Base-by-base conservation (phyloP, 2,888 invertebrate genomes). In the Notodonta ziczac region DNA sequence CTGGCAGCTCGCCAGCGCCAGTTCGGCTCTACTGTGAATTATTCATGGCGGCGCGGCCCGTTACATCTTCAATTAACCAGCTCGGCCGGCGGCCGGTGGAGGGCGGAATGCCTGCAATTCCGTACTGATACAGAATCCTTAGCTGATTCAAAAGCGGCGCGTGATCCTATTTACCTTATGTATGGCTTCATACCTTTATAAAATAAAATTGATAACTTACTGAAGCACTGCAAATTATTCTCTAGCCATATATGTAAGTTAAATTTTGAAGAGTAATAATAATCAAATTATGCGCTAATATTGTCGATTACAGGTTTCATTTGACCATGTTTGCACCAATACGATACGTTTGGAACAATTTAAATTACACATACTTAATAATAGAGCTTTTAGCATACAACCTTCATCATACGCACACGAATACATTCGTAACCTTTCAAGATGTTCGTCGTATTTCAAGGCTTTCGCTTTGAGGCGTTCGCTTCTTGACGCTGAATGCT, bases 11-110 rank as follows among this genome's bases (percentile, higher is more conserved):
- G 74, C 75, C 80, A 75, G 70, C 35, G 35, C 35, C 62, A 8
- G 68, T 51, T 59, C 61, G 67, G 59, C 57, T 61, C 64, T 65
- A 53, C 61, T 57, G 67, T 78, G 78, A 78, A 80, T 80, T 78
- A 80, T 80, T 80, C 80, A 80, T 77, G 73, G 65, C 72, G 57
- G 63, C 65, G 67, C 70, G 70, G 70, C 77, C 75, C 73, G 78
- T 80, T 76, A 78, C 78, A 74, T 78, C 77, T 78, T 73, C 80
- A 78, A 78, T 78, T 78, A 80, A 77, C 76, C 74, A 74, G 72
- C 67, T 62, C 66, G 65, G 66, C 65, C 66, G 55, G 61, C 61
- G 60, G 63, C 61, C 65, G 58, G 57, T 16, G 16, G 58, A 13
- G 16, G 56, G 57, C 58, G 40, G 44, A 10, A n/a, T 14, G 57